Conservation (phyloP, 1,140 invertebrate species). For the Mycetomoellerius zeteki region DNA sequence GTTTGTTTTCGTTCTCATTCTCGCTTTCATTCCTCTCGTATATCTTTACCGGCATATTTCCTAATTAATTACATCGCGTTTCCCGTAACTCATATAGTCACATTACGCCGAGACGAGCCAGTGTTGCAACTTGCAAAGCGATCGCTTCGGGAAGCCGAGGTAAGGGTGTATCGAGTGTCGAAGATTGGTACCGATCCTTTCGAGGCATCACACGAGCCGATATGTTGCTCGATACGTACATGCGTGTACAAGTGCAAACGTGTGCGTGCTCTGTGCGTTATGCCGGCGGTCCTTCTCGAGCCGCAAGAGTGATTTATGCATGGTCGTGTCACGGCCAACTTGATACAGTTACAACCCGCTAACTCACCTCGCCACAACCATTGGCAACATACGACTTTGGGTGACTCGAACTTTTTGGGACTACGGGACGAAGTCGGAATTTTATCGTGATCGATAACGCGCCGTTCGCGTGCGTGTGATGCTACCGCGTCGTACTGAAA, state of each 20-base stretch:
- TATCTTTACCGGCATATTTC: slow-evolving; percentile 9
- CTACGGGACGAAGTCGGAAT: slow-evolving; percentile 33
- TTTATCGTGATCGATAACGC: slow-evolving; percentile 50
- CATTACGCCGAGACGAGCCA: slow-evolving; percentile 31
- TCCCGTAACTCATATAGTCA: slow-evolving; percentile 32
- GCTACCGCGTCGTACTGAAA: background rate
- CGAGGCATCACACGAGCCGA: background rate
- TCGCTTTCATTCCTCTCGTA: slow-evolving; percentile 8
- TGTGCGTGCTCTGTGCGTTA: slow-evolving; percentile 63
- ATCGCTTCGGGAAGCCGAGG: slow-evolving; percentile 28
- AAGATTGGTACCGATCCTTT: slow-evolving; percentile 47
- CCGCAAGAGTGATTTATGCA: slow-evolving; percentile 84
- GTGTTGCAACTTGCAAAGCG: slow-evolving; percentile 17
- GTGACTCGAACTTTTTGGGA: slow-evolving; percentile 60
- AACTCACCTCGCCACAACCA: slow-evolving; percentile 79
- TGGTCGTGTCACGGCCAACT: slow-evolving; percentile 85
- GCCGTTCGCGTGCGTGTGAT: slow-evolving; percentile 24
- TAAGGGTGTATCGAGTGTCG: slow-evolving; percentile 59
- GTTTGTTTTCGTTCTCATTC: background rate
- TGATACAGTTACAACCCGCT: slow-evolving; percentile 86
- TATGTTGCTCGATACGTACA: slow-evolving; percentile 8
- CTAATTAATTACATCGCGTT: slow-evolving; percentile 49
- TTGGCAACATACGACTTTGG: slow-evolving; percentile 54
- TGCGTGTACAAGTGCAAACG: background rate
- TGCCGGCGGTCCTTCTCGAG: slow-evolving; percentile 71